Evolutionary conservation across 2,113 vertebrate genomes (phyloP).

Genomic region (Zootoca vivipara): DNA sequence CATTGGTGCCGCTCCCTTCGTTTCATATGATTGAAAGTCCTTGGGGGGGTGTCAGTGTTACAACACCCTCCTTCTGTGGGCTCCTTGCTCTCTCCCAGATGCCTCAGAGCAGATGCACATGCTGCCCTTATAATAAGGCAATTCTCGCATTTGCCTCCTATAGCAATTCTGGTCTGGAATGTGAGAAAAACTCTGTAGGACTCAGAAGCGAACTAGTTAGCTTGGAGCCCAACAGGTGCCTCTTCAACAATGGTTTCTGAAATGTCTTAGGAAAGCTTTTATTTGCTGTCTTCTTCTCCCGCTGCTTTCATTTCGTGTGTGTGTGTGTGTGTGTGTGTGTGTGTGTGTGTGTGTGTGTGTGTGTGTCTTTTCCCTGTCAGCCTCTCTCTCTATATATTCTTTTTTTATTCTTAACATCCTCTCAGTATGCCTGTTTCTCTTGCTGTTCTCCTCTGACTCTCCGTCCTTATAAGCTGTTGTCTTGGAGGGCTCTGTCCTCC

Average conservation of each 20-base stretch:
- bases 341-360: no score
- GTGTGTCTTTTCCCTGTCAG: background rate
- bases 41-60: background rate
- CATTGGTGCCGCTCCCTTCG: background rate
- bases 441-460: background rate
- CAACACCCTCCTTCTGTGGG: background rate
- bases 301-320: background rate
- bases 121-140: background rate
- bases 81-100: background rate
- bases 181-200: background rate
- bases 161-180: background rate
- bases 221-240: background rate
- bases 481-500: slow-evolving; percentile 26
- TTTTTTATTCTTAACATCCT: slow-evolving; percentile 4
- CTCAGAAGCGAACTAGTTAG: background rate
- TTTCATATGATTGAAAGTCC: background rate
- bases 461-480: slow-evolving; percentile 13
- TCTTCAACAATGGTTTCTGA: slow-evolving; percentile 23
- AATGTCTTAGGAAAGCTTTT: slow-evolving; percentile 17
- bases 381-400: background rate
- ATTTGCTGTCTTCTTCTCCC: background rate
- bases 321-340: no score
- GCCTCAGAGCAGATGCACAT: background rate
- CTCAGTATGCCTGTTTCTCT: accelerated
- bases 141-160: slow-evolving; percentile 1